phyloP scores from a whole-genome alignment of 2,113 vertebrate species.

The Phyllostomus discolor region DNA sequence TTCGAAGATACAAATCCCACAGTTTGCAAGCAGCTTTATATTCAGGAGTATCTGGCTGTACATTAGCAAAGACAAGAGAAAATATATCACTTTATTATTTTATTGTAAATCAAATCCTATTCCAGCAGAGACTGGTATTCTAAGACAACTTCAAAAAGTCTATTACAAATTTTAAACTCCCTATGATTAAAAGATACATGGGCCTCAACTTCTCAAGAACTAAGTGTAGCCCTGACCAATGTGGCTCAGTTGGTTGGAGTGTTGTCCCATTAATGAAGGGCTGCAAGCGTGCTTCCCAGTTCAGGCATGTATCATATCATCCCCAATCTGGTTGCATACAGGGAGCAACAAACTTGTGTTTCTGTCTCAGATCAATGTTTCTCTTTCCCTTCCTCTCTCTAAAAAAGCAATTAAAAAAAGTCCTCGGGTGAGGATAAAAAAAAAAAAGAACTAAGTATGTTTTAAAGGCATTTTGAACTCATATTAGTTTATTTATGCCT shows the following conservation, averaged over 20 bases:
- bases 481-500: neutral
- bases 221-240: neutral
- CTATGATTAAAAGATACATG: neutral
- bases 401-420: too few species aligned
- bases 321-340: too few species aligned
- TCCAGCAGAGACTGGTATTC: neutral
- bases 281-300: too few species aligned
- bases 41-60: conserved; percentile 93
- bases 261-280: too few species aligned
- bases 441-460: neutral
- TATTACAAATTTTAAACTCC: neutral
- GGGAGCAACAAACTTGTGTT: too few species aligned
- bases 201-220: neutral
- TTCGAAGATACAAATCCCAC: conserved; percentile 97
- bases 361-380: too few species aligned
- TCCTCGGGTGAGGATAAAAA: too few species aligned
- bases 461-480: conserved; percentile 25
- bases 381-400: too few species aligned
- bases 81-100: conserved; percentile 6
- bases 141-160: conserved; percentile 14
- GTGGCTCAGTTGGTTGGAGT: too few species aligned
- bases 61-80: conserved; percentile 44
- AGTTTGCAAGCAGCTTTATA: conserved; percentile 96
- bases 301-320: too few species aligned
- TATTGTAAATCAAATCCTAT: neutral